Percentiles rank a stretch among this genome's conserved stretches.
Conservation (phyloP, 2,888 invertebrate species). For the Tiliacea aurago region DNA sequence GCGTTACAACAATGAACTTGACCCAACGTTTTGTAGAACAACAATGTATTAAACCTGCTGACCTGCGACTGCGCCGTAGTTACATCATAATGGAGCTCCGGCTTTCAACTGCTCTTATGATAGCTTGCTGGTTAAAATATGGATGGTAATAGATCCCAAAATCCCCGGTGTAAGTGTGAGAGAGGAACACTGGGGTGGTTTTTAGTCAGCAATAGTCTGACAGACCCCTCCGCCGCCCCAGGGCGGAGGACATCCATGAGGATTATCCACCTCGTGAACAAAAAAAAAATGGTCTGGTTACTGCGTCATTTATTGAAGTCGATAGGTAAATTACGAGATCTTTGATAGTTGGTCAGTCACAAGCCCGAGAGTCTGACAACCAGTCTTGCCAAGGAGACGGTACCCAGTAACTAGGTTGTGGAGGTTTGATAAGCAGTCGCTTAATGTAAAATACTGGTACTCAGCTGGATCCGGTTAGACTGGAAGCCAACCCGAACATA, state of each 20-base stretch:
- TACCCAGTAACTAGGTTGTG: background rate
- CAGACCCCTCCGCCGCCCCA: no score
- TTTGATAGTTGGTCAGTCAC: background rate
- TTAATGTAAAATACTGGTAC: background rate
- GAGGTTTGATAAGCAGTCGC: background rate
- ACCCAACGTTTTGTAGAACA: constrained; percentile 48
- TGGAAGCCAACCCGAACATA: background rate
- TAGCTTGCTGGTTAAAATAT: constrained; percentile 14
- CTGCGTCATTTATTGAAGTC: constrained; percentile 10
- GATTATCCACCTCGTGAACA: no score
- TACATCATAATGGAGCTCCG: constrained; percentile 57
- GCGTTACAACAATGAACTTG: constrained; percentile 56
- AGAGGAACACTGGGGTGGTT: no score
- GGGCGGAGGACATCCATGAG: no score
- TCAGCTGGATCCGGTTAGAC: background rate
- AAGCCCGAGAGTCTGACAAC: no score
- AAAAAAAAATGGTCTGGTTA: no score
- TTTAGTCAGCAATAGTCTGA: no score
- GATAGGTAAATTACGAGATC: constrained; percentile 14
- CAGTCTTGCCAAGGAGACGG: background rate
- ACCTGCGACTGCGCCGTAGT: constrained; percentile 3
- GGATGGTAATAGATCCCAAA: no score
- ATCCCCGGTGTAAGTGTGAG: no score
- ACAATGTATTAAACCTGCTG: constrained; percentile 25
- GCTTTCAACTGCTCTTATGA: constrained; percentile 24